A percentile compares a stretch with the other conserved stretches of the same genome.
phyloP scores from a whole-genome alignment of 2,113 vertebrate genomes.

The Canis aureus region DNA sequence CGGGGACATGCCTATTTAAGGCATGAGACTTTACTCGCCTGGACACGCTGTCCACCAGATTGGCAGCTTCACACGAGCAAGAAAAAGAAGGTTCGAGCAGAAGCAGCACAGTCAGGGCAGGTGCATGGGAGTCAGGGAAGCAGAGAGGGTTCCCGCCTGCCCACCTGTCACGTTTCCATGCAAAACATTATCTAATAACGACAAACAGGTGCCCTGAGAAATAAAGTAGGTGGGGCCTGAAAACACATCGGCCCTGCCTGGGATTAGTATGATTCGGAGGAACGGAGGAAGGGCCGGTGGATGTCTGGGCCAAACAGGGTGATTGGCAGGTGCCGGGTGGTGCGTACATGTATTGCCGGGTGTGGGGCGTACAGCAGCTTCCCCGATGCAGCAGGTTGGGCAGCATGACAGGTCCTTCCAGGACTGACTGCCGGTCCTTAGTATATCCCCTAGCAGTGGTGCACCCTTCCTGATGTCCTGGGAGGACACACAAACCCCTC shows the following conservation, averaged over 20 bases:
- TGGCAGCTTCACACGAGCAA: neutral
- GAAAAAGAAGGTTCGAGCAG: neutral
- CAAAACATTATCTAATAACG: conserved; percentile 47
- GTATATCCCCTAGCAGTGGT: too few species aligned
- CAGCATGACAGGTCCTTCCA: neutral
- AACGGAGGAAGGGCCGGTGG: conserved; percentile 47
- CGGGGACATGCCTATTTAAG: neutral
- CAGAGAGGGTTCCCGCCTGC: conserved; percentile 7
- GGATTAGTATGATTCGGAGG: conserved; percentile 45
- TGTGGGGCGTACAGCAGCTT: neutral
- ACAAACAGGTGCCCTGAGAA: neutral
- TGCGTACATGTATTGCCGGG: neutral
- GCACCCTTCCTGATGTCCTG: too few species aligned
- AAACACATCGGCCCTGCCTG: too few species aligned
- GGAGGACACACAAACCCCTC: too few species aligned
- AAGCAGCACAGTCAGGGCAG: fast-evolving
- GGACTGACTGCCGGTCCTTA: too few species aligned
- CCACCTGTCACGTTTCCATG: neutral
- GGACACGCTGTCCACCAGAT: neutral
- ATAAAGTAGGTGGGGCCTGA: neutral
- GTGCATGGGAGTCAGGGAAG: neutral
- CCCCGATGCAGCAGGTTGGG: neutral
- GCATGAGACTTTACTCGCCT: neutral
- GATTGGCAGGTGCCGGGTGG: conserved; percentile 2
- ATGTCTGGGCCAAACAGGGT: conserved; percentile 67